Evolutionary conservation across 2,797 vertebrate genomes (phyloP), one percentile per base, ranked within the genome.

Genomic region (Lates japonicus): DNA sequence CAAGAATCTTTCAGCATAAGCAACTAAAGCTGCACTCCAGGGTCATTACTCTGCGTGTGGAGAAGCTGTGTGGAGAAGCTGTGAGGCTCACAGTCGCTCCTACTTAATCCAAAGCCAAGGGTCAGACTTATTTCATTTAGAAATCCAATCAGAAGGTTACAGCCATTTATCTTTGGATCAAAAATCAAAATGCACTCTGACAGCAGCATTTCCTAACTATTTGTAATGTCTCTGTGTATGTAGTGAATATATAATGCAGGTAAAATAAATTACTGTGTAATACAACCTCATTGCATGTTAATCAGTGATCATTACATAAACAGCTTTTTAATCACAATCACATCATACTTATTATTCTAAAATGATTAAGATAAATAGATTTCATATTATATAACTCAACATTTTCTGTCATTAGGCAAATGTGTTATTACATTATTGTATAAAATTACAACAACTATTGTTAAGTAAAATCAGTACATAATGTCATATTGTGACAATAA

Each of bases 71-170:
- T 25, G 20, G 60, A 22, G 44, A 35, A 19, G 48, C 35, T 22
- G 14, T 35, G 33, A n/a, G 20, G 60, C 57, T 71, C 51, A 46
- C 55, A 51, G 39, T 33, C 19, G 14, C 29, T 46, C 41, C 48
- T 44, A 51, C 51, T 75, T 4, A 62, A 4, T 48, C 57, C 13
- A 70, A 84, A 76, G 17, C 2, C 39, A 64, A 20, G 17, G 44
- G 5, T 48, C 37, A 46, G 7, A 25, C 5, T n/a, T 49, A 60
- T 69, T 75, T 72, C 20, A 49, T 49, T 49, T 49, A 22, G 49
- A 11, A 52, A 13, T 52, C 12, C 49, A 52, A 22, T 22, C 9
- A 22, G n/a, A 20, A 22, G 46, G 17, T 49, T 2, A 12, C 20
- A 52, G 20, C 22, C 49, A 12, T 22, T 12, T 52, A 4, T 52